Evolutionary conservation across 1,140 invertebrate species (phyloP).

Genomic region (Zaprionus vittiger): DNA sequence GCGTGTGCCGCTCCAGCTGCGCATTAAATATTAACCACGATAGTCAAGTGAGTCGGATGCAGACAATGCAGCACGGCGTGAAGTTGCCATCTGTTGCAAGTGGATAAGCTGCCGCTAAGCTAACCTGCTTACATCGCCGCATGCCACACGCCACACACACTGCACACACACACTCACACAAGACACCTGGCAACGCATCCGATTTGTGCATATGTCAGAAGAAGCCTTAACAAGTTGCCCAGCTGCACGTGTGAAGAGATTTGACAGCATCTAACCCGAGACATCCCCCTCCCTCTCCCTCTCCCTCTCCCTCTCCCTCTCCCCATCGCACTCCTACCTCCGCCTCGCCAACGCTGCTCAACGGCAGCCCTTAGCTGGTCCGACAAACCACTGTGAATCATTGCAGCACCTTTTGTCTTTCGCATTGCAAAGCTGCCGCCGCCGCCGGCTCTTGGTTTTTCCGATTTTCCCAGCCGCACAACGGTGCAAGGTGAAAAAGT

Average conservation of each 20-base stretch:
- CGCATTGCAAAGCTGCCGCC: neutral
- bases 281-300: neutral
- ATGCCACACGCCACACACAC: conserved; percentile 41
- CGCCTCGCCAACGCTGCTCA: too few species aligned
- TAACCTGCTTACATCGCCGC: conserved; percentile 58
- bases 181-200: conserved; percentile 32
- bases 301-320: neutral
- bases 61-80: conserved; percentile 1
- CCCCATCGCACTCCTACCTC: neutral
- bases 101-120: conserved; percentile 62
- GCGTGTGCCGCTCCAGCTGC: conserved; percentile 48
- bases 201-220: conserved; percentile 30
- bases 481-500: neutral
- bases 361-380: neutral
- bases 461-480: neutral
- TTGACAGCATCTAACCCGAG: conserved; percentile 29
- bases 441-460: conserved; percentile 12
- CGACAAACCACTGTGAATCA: conserved; percentile 23
- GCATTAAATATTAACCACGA: conserved; percentile 63
- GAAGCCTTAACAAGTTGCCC: conserved; percentile 69
- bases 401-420: conserved; percentile 70
- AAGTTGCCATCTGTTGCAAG: conserved; percentile 52
- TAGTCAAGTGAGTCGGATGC: neutral
- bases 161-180: conserved; percentile 32
- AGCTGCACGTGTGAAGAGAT: conserved; percentile 68